phyloP scores from a whole-genome alignment of 2,797 vertebrate genomes.

The Melanotaenia boesemani region DNA sequence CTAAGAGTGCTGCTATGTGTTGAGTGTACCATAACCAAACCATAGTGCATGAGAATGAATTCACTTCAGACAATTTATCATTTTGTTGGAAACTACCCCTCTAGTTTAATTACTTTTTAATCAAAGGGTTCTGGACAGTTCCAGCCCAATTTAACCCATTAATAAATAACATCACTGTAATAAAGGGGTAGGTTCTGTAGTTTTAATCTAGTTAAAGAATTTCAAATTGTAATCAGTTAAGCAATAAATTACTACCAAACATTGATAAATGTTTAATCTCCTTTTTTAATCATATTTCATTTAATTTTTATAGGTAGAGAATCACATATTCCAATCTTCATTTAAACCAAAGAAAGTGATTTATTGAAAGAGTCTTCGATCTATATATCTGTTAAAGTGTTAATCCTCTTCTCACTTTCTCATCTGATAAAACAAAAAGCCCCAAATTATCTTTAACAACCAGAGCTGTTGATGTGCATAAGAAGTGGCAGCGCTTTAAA shows the following conservation, averaged over 20 bases:
- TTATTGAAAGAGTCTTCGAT: conserved; percentile 7
- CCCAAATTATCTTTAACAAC: conserved; percentile 22
- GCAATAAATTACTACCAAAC: neutral
- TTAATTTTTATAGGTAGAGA: neutral
- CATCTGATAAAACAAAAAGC: neutral
- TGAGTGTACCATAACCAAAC: neutral
- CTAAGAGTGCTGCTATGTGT: too few relatives aligned
- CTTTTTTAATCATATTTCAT: conserved; percentile 2
- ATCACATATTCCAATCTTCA: neutral
- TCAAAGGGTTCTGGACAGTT: neutral
- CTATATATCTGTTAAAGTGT: conserved; percentile 1
- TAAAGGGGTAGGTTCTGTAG: neutral
- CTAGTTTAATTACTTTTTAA: neutral
- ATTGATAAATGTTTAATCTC: neutral
- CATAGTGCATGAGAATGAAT: neutral
- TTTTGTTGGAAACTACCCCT: neutral
- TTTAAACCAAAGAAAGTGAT: conserved; percentile 13
- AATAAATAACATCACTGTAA: neutral
- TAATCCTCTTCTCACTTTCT: conserved; percentile 15
- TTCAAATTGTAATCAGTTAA: neutral
- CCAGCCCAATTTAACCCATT: neutral
- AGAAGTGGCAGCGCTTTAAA: conserved; percentile 28
- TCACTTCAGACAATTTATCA: neutral
- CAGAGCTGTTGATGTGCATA: conserved; percentile 30
- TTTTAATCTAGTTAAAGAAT: neutral